Conservation (phyloP, 2,888 invertebrate genomes). For the Scelioninae gen. 1 region DNA sequence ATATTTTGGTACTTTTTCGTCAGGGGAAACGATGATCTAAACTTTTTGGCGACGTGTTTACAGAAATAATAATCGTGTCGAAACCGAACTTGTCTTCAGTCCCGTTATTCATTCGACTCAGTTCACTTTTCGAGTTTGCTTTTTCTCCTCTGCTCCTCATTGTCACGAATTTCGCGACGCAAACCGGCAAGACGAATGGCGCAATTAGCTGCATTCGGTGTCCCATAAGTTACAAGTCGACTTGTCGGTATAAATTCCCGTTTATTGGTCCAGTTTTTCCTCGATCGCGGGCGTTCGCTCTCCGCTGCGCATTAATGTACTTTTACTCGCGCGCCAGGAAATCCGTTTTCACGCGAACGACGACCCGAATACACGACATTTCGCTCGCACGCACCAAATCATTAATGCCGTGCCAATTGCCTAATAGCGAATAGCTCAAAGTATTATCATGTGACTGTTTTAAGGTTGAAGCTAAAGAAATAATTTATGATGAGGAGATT, state of each 20-base stretch:
- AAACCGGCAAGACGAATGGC: constrained; percentile 56
- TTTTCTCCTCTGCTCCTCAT: background rate
- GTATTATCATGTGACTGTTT: no score
- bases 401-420: constrained; percentile 16
- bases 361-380: constrained; percentile 33
- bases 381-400: constrained; percentile 1
- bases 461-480: no score
- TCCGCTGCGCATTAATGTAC: constrained; percentile 30
- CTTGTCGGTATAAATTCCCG: constrained; percentile 69
- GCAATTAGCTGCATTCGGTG: constrained; percentile 56
- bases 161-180: constrained; percentile 27
- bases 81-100: no score
- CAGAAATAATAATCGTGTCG: no score
- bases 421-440: no score
- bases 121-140: background rate
- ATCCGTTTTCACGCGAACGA: constrained; percentile 53
- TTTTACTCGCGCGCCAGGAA: constrained; percentile 65
- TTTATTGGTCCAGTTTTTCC: constrained; percentile 72
- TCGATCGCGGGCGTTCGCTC: constrained; percentile 53
- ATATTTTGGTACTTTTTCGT: no score
- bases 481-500: no score
- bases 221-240: constrained; percentile 56
- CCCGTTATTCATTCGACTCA: no score
- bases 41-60: no score
- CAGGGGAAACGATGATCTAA: no score